Conservation (phyloP, 2,888 invertebrate species). For the Caenorhabditis macrosperma region DNA sequence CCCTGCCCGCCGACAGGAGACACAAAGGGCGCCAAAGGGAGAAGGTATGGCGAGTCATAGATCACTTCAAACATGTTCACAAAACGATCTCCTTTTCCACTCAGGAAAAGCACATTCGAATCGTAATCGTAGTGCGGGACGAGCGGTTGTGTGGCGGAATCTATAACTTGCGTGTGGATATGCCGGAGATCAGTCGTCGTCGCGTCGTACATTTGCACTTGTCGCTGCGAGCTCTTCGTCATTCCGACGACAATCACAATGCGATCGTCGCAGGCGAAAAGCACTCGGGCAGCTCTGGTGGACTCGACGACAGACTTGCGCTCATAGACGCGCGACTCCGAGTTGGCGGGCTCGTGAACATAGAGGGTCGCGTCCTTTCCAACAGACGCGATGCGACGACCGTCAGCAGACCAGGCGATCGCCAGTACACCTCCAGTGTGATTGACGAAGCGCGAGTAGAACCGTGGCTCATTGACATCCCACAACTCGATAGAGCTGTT, state of each 20-base stretch:
- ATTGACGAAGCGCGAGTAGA: constrained; percentile 52
- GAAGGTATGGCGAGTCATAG: constrained; percentile 89
- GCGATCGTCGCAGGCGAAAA: constrained; percentile 91
- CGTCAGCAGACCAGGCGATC: constrained; percentile 94
- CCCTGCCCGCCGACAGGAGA: constrained; percentile 74
- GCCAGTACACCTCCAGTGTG: constrained; percentile 84
- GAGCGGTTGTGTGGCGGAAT: constrained; percentile 93
- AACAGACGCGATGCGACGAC: constrained; percentile 89
- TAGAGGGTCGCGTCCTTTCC: constrained; percentile 85
- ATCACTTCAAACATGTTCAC: constrained; percentile 95
- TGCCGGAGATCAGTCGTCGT: constrained; percentile 83
- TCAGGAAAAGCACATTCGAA: constrained; percentile 92
- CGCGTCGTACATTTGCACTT: constrained; percentile 89
- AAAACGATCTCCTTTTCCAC: constrained; percentile 95
- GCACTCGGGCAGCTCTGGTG: constrained; percentile 90
- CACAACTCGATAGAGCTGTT: constrained; percentile 82
- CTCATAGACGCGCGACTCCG: constrained; percentile 36
- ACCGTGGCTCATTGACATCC: constrained; percentile 44
- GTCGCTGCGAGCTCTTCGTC: constrained; percentile 82
- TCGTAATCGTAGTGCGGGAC: constrained; percentile 95
- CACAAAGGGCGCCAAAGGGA: constrained; percentile 90
- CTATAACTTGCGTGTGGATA: constrained; percentile 88
- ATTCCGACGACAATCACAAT: constrained; percentile 93
- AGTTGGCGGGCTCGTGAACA: constrained; percentile 59
- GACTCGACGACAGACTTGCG: constrained; percentile 86